Evolutionary conservation across 2,888 invertebrate genomes (phyloP).

Genomic region (Mactromeris polynyma): DNA sequence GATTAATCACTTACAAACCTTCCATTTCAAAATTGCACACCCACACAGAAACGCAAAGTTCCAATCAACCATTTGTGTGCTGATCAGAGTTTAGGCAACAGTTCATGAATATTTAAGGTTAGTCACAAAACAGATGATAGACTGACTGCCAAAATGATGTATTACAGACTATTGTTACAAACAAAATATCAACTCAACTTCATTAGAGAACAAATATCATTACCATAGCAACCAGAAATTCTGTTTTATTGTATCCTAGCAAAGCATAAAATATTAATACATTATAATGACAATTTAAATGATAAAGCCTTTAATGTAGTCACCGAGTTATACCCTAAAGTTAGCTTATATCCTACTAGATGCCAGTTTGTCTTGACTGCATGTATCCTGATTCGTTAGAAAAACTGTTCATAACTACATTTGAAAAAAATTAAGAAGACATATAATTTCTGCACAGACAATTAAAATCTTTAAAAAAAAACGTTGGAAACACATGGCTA

Average conservation of each 20-base stretch:
- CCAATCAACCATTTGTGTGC: background rate
- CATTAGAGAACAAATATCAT: background rate
- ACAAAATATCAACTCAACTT: slow-evolving; percentile 8
- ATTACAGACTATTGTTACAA: background rate
- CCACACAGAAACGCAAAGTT: no score
- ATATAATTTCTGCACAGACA: background rate
- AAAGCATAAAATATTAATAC: background rate
- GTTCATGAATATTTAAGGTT: slow-evolving; percentile 4
- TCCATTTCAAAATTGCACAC: no score
- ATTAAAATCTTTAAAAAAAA: background rate
- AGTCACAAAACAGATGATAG: background rate
- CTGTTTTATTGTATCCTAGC: background rate
- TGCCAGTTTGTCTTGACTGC: background rate
- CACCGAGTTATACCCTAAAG: background rate
- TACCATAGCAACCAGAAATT: background rate
- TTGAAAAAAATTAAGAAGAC: background rate
- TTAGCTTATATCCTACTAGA: background rate
- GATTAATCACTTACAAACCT: no score
- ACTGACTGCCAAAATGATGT: background rate
- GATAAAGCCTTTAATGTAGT: background rate
- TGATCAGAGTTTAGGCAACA: background rate
- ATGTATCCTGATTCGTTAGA: background rate
- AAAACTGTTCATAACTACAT: background rate
- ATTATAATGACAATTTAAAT: background rate
- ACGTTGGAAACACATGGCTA: background rate